Conservation (phyloP, 2,797 vertebrate genomes). For the Rhynchotus rufescens region DNA sequence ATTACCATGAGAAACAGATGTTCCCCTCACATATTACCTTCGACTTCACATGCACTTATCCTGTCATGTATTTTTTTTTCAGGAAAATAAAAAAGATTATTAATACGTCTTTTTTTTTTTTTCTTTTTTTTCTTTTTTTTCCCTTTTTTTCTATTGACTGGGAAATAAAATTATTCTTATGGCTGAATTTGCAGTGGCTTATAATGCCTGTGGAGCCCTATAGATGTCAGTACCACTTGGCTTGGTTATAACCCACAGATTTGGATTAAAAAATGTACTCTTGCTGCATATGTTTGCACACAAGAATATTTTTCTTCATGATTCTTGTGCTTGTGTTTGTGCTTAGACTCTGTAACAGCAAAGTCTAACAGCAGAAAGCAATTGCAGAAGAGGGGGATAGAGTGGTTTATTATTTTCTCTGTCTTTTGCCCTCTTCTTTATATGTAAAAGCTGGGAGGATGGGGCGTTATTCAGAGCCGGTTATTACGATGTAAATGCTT, state of each 20-base stretch:
- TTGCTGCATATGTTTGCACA: not conserved
- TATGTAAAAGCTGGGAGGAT: not conserved
- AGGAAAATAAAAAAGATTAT: not conserved
- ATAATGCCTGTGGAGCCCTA: not conserved
- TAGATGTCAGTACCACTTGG: not conserved
- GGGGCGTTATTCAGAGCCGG: slow-evolving; percentile 19
- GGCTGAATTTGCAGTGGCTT: not conserved
- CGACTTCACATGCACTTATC: not conserved
- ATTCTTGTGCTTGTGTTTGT: not conserved
- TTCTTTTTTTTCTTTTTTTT: too few species aligned
- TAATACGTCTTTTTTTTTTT: not conserved
- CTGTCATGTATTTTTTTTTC: not conserved
- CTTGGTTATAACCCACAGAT: not conserved
- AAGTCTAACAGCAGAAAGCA: not conserved
- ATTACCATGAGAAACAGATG: not conserved
- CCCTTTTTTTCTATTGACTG: not conserved
- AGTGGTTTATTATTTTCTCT: not conserved
- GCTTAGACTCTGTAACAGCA: not conserved
- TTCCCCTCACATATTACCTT: not conserved
- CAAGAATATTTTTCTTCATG: not conserved
- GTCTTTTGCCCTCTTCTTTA: slow-evolving; percentile 14
- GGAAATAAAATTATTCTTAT: not conserved
- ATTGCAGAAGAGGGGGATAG: not conserved
- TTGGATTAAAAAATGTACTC: not conserved
- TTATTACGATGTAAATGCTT: slow-evolving; percentile 54